Conservation (phyloP, 2,888 invertebrate species). For the Aplocera efformata region DNA sequence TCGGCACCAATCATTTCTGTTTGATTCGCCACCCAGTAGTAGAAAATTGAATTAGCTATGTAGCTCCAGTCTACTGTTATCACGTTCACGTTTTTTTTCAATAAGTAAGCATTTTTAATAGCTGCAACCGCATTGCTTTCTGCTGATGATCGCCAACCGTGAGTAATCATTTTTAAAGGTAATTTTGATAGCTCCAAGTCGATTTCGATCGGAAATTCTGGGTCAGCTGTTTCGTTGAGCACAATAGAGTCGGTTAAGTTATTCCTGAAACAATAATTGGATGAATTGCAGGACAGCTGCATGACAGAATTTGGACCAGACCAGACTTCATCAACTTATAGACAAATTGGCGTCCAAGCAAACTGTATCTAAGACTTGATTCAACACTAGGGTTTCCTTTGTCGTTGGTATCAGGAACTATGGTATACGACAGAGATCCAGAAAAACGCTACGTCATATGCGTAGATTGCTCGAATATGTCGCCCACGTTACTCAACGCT, state of each 20-base stretch:
- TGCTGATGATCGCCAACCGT: conserved; percentile 71
- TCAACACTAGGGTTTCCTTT: too few relatives aligned
- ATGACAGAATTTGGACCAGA: too few relatives aligned
- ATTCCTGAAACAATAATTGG: conserved; percentile 31
- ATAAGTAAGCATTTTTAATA: conserved; percentile 65
- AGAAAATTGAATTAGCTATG: conserved; percentile 44
- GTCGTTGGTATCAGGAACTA: too few relatives aligned
- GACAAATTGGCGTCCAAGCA: too few relatives aligned
- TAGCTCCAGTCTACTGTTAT: conserved; percentile 62
- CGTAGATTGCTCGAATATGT: too few relatives aligned
- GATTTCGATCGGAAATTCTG: conserved; percentile 18
- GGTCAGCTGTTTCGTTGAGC: conserved; percentile 34
- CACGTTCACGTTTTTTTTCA: conserved; percentile 56
- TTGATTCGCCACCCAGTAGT: conserved; percentile 47
- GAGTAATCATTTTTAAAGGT: conserved; percentile 71
- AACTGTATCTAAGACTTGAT: too few relatives aligned
- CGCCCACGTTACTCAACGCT: too few relatives aligned
- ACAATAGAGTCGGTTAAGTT: conserved; percentile 36
- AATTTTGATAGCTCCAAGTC: conserved; percentile 25
- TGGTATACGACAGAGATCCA: too few relatives aligned
- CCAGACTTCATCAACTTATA: too few relatives aligned
- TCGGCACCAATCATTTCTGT: conserved; percentile 39
- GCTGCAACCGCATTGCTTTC: conserved; percentile 44
- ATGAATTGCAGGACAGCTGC: background rate
- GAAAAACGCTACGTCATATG: too few relatives aligned